A percentile compares a stretch with the other conserved stretches of the same genome.
Evolutionary conservation across 2,888 invertebrate genomes (phyloP).

Genomic region (Gastracanthus pulcherrimus): DNA sequence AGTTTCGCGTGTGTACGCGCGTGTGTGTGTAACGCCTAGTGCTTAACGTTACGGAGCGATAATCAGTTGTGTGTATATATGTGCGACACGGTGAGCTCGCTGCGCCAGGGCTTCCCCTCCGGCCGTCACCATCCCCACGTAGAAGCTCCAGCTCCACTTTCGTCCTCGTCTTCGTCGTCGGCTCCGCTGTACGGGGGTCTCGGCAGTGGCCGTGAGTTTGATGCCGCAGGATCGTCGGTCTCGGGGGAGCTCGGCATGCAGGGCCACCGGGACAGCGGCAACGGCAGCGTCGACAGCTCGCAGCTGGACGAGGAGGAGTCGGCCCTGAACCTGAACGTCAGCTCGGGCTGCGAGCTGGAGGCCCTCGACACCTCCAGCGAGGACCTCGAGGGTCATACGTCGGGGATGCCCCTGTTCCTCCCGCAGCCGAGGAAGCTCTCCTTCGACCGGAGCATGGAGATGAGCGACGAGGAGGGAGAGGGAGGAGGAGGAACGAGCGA

Average conservation of each 20-base stretch:
- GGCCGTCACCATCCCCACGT: no score
- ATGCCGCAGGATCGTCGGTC: background rate
- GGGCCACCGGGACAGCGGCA: background rate
- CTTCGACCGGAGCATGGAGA: slow-evolving; percentile 79
- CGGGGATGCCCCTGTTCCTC: slow-evolving; percentile 74
- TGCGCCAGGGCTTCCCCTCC: no score
- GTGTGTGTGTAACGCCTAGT: no score
- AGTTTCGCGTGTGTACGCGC: no score
- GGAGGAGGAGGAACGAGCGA: no score
- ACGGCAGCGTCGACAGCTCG: slow-evolving; percentile 3
- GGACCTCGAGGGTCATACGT: slow-evolving; percentile 73
- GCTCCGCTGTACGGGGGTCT: background rate
- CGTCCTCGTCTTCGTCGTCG: no score
- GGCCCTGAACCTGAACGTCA: slow-evolving; percentile 80
- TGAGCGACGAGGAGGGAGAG: slow-evolving; percentile 71
- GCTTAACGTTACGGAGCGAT: no score
- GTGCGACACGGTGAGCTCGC: no score
- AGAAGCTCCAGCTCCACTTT: no score
- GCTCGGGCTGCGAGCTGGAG: slow-evolving; percentile 82
- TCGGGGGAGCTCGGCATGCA: background rate
- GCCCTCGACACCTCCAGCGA: slow-evolving; percentile 82
- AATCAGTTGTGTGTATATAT: no score
- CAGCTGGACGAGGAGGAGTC: slow-evolving; percentile 78
- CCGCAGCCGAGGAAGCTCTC: slow-evolving; percentile 81
- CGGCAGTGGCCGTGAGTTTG: background rate